A percentile compares a stretch with the other conserved stretches of the same genome.
phyloP scores from a whole-genome alignment of 2,113 vertebrate species.

The Ellobius talpinus region DNA sequence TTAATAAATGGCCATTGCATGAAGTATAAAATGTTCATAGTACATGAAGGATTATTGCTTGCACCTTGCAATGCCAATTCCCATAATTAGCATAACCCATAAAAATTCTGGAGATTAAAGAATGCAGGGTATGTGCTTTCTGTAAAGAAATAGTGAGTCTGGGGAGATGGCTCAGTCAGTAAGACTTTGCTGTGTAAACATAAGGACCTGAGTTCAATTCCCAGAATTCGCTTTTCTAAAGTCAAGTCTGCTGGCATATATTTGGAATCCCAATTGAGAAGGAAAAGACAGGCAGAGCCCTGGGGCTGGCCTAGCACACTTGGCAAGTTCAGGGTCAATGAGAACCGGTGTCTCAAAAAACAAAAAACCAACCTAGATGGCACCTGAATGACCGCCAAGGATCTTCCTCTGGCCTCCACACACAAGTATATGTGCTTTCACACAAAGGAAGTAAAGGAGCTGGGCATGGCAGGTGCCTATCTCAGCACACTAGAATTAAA shows the following conservation, averaged over 20 bases:
- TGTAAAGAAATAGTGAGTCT: constrained; percentile 24
- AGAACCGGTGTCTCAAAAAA: not conserved
- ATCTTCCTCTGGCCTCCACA: not conserved
- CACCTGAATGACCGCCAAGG: not conserved
- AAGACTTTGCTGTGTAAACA: not conserved
- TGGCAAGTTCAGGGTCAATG: not conserved
- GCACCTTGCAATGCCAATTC: not conserved
- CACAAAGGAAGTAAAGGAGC: not conserved
- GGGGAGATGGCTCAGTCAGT: not conserved
- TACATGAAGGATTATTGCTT: constrained; percentile 20
- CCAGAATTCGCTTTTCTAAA: not conserved
- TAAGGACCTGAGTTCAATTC: not conserved
- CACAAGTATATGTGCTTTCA: not conserved
- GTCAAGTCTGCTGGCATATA: too few species aligned
- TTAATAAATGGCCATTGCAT: constrained; percentile 15
- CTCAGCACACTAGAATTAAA: not conserved
- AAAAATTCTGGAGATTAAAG: constrained; percentile 11
- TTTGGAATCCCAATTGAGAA: not conserved
- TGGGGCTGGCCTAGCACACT: too few species aligned
- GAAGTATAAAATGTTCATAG: not conserved
- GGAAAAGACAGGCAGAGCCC: not conserved
- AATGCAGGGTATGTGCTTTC: not conserved
- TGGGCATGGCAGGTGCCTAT: not conserved
- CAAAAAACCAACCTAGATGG: not conserved
- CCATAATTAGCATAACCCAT: not conserved